Conservation (phyloP, 92 coral and sea anemone genomes). For the Palythoa grandiflora region DNA sequence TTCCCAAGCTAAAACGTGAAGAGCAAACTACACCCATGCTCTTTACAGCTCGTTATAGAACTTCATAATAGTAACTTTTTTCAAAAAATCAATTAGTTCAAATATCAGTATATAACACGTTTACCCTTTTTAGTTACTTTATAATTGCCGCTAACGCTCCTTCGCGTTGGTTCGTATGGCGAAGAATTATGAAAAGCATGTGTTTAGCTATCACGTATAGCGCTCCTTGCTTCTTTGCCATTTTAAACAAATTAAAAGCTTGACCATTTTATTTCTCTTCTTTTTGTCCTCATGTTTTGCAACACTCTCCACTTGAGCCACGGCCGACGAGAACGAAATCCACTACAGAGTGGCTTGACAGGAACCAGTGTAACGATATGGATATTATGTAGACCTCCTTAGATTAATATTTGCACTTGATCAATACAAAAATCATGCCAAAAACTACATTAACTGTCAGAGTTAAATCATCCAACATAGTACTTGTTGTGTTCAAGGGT, state of each 20-base stretch:
- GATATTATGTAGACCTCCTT: slow-evolving; percentile 5
- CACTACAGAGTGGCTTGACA: neutral
- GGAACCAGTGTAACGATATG: neutral
- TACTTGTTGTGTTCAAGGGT: slow-evolving; percentile 35
- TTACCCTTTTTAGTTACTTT: slow-evolving; percentile 16
- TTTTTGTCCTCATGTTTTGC: neutral
- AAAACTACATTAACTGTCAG: slow-evolving; percentile 44
- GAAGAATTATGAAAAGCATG: neutral
- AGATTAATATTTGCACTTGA: slow-evolving; percentile 41
- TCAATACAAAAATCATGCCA: slow-evolving; percentile 45
- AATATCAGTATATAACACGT: slow-evolving; percentile 17
- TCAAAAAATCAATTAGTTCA: neutral
- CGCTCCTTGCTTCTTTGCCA: neutral
- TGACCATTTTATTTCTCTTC: neutral
- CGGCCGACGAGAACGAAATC: neutral
- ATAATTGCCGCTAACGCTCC: neutral
- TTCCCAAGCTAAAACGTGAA: neutral
- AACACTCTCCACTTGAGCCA: neutral
- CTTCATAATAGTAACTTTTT: neutral
- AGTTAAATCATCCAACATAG: slow-evolving; percentile 39
- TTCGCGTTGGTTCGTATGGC: slow-evolving; percentile 10
- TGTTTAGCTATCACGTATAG: neutral
- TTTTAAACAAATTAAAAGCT: neutral
- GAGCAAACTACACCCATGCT: neutral
- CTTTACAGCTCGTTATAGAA: neutral